Base-by-base conservation (phyloP, 1,140 invertebrate genomes). In the Eriocheir sinensis region DNA sequence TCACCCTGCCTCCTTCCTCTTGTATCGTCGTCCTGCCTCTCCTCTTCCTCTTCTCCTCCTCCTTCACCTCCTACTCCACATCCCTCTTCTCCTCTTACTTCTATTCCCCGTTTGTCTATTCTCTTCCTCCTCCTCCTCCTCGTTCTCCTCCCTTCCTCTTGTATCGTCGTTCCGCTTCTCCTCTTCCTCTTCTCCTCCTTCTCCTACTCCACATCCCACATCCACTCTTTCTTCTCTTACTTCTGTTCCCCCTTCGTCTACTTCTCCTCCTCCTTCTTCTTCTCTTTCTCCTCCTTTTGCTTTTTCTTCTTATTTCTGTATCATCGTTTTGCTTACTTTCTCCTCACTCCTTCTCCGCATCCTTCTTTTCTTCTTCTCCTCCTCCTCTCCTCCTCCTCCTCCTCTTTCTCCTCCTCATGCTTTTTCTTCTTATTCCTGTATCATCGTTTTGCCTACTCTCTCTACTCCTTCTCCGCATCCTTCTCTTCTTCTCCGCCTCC, bases 81-180 rank as follows among this genome's bases (percentile, higher is more conserved):
- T 72, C 60, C 60, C n/a, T 21, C 60, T 72, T n/a, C 60, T 72
- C 60, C 60, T 72, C 60, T n/a, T n/a, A n/a, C n/a, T n/a, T n/a
- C n/a, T n/a, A n/a, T n/a, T n/a, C n/a, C n/a, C n/a, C n/a, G n/a
- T n/a, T n/a, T n/a, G n/a, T n/a, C n/a, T n/a, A n/a, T n/a, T n/a
- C 8, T 72, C 60, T n/a, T n/a, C 60, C 60, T 72, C 27, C 27
- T 72, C 27, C 60, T n/a, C 8, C 60, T 72, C 60, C 48, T 3
- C 2, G 12, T 53, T 21, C 48, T 53, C 48, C n/a, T n/a, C 60
- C n/a, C 27, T n/a, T 72, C 60, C 60, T 72, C 60, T n/a, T n/a
- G n/a, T n/a, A n/a, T n/a, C n/a, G n/a, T n/a, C n/a, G n/a, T n/a
- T n/a, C n/a, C n/a, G n/a, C n/a, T n/a, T n/a, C 60, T 72, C 60